Base-by-base conservation (phyloP, 2,113 vertebrate genomes). In the Zosterops pallidus region DNA sequence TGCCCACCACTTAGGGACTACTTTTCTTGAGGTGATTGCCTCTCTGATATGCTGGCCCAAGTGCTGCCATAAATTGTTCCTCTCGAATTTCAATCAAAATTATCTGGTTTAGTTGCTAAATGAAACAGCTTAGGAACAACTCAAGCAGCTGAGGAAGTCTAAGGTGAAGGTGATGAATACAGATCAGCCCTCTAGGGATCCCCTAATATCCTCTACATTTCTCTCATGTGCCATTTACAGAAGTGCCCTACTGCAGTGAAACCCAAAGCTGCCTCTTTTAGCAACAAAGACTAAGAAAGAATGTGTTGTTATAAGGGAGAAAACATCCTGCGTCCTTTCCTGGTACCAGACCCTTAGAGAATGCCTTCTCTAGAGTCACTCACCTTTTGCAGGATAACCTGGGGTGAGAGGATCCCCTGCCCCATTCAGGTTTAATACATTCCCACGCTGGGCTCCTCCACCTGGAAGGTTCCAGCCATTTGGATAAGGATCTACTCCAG, bases 321-420 rank as follows among this genome's bases (percentile, higher is more conserved):
- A 82, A 71, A 57, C 11, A 64, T 18, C 7, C 9, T 24, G 14
- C 31, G 3, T 2, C 11, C 12, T 24, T 49, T 88, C 39, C 60
- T 68, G 42, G 81, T 57, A 81, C 6, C 19, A 86, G 46, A 60
- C 20, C 4, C 19, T 65, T 23, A 69, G 10, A 88, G 33, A 35
- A 79, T 13, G 41, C 28, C 14, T 76, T 52, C 26, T 83, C 52
- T 35, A 29, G 6, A 4, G 28, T 35, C 33, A 93, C 94, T 95
- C 86, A 99, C 99, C 99, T 97, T 99, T 99, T 19, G 99, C 99
- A 15, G 99, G 99, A 91, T 99, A 99, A 12, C 99, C 99, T 21
- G 99, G 99, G 17, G 99, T 99, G 50, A 99, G 98, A 20, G 99
- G 99, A 89, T 99, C 99, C 55, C 99, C 99, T 14, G 99, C 99